Base-by-base conservation (phyloP, 2,797 vertebrate species). In the Parauchenoglanis ngamensis region DNA sequence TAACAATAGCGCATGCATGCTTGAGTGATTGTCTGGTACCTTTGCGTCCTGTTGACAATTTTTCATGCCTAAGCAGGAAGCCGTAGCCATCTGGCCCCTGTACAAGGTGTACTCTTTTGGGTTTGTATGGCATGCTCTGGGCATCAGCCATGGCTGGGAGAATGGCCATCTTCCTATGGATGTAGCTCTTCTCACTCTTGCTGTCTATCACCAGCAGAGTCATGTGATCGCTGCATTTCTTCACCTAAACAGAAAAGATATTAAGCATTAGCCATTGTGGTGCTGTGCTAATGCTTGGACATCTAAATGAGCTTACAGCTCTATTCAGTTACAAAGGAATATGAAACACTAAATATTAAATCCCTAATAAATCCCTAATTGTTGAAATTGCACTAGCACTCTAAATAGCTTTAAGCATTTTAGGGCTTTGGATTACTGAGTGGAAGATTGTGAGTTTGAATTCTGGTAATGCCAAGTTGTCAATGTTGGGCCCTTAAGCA, bases 41-140 rank as follows among this genome's bases (percentile, higher is more conserved):
- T 0, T 57, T 91, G 7, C 21, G 91, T 23, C 91, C 94, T 0
- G 89, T 92, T 35, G 80, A 76, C 46, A 93, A 89, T 88, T 91
- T 96, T 85, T 97, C 97, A 63, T 98, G 96, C 59, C 96, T 97
- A 84, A 99, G 95, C 91, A 98, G 92, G 88, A 99, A 98, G 4
- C 98, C 98, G 0, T 97, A 99, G 21, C 97, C 98, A 1, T 94
- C 89, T 0, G 88, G 90, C 2, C 96, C 97, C 90, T 96, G 96
- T 25, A 92, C 89, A 73, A 99, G 90, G 83, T 93, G 92, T 90
- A 99, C 92, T 90, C 94, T 95, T n/a, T 94, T 96, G 46, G 95
- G 94, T 54, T 80, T 91, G 89, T 96, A 92, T 0, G 97, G 97
- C 19, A 99, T 94, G 83, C 91, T 92, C 87, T 93, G 92, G 78